Evolutionary conservation across 2,113 vertebrate species (phyloP), one percentile per base, ranked within the genome.

Genomic region (Cricetomys ansorgei): DNA sequence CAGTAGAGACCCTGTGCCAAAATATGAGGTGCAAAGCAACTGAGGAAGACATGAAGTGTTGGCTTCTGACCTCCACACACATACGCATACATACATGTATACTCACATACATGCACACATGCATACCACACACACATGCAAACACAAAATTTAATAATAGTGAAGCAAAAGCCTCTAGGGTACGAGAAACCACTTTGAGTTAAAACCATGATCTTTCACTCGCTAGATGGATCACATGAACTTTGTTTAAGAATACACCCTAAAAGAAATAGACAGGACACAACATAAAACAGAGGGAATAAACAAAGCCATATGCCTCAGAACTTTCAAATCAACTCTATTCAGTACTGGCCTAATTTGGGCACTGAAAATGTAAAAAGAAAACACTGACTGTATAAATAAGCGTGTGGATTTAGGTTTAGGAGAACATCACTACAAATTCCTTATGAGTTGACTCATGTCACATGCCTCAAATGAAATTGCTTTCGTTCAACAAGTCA

Each of bases 391-490:
- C 79, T 94, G 13, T 75, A 84, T 77, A 96, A 96, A 96, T 92
- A 94, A 86, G 89, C 67, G 57, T 53, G 37, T 53, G 87, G 73
- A 29, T 96, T 89, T 72, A 85, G 80, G 95, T 89, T 64, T 40
- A 77, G 29, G 94, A 97, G 85, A 94, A 91, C n/a, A 92, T 48
- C 67, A 90, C 65, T 96, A 48, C 29, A 76, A 77, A 34, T 45
- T 25, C 48, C 94, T 93, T 92, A 43, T 40, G 96, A 92, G 90
- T 97, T 69, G 62, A 93, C 89, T 97, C 91, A 64, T 76, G 98
- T 93, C 72, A 97, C 45, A 89, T 76, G 48, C 65, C 34, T 81
- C 55, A 65, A 88, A 75, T 21, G 45, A 94, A 95, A 89, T 67
- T 15, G n/a, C 53, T 64, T 81, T 59, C 84, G 92, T 76, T 91